Percentiles rank a stretch among this genome's conserved stretches.
Conservation (phyloP, 2,113 vertebrate species). For the Sinocyclocheilus maitianheensis region DNA sequence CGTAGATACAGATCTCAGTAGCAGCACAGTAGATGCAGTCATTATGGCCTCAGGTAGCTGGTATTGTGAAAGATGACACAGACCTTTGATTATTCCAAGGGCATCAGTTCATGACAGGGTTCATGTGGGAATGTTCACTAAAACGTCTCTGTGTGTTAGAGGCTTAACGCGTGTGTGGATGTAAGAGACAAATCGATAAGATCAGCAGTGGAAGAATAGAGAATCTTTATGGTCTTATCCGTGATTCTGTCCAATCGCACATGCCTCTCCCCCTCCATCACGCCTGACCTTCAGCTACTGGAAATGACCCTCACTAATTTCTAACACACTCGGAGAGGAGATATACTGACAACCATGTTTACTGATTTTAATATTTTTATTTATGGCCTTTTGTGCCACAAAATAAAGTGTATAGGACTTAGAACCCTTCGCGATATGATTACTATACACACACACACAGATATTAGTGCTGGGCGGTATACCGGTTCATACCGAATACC, state of each 20-base stretch:
- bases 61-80: constrained; percentile 17
- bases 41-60: constrained; percentile 6
- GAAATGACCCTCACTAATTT: constrained; percentile 31
- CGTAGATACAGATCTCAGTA: neutral
- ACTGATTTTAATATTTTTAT: neutral
- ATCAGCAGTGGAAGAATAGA: constrained; percentile 61
- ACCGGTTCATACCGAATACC: too few species aligned
- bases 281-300: constrained; percentile 69
- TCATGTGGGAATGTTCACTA: constrained; percentile 10
- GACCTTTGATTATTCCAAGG: constrained; percentile 52
- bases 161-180: constrained; percentile 33
- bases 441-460: too few species aligned
- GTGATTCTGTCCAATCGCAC: constrained; percentile 60
- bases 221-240: constrained; percentile 57
- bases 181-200: constrained; percentile 59
- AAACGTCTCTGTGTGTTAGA: neutral
- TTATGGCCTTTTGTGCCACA: neutral
- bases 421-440: too few species aligned
- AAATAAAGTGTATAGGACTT: neutral
- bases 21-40: constrained; percentile 14
- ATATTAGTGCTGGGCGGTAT: too few species aligned
- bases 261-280: constrained; percentile 49
- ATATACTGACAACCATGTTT: constrained; percentile 8
- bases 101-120: constrained; percentile 46
- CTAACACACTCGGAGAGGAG: neutral